These are phyloP conservation scores for Hyphantria cunea DNA, from an alignment of 1,140 invertebrate species.

Conservation along the genomic window DNA sequence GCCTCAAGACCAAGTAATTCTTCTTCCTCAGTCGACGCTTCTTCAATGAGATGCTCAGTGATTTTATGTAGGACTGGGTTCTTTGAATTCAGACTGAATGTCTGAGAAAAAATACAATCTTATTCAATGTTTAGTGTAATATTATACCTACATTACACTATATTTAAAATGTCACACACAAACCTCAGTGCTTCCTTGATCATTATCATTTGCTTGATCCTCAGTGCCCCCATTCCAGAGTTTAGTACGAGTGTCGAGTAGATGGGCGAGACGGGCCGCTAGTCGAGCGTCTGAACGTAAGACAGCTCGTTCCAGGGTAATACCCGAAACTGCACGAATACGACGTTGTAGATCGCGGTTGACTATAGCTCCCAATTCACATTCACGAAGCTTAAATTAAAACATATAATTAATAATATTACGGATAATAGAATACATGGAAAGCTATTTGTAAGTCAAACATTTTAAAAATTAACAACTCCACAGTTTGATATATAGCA, in stretches of 20 bases:
- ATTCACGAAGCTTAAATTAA: constrained; percentile 89
- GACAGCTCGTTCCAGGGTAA: constrained; percentile 95
- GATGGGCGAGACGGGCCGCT: constrained; percentile 96
- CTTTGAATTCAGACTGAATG: constrained; percentile 92
- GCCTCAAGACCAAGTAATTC: constrained; percentile 92
- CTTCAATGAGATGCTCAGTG: constrained; percentile 98
- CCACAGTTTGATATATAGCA: too few relatives aligned
- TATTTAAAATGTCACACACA: too few relatives aligned
- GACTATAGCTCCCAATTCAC: constrained; percentile 96
- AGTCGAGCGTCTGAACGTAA: constrained; percentile 96
- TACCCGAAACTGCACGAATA: constrained; percentile 95
- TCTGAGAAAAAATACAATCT: constrained; percentile 66
- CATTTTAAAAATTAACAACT: too few relatives aligned
- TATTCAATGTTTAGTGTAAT: too few relatives aligned
- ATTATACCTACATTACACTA: too few relatives aligned
- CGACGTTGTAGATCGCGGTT: constrained; percentile 95
- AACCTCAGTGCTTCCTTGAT: constrained; percentile 25
- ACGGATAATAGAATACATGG: too few relatives aligned
- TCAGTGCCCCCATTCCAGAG: constrained; percentile 87
- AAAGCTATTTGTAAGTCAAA: too few relatives aligned
- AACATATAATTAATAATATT: background rate
- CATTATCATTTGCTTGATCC: constrained; percentile 9
- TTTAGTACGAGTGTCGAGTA: constrained; percentile 92
- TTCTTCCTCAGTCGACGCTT: constrained; percentile 98
- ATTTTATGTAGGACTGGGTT: constrained; percentile 99